Conservation (phyloP, 2,888 invertebrate genomes). For the Ramazzottius varieornatus region DNA sequence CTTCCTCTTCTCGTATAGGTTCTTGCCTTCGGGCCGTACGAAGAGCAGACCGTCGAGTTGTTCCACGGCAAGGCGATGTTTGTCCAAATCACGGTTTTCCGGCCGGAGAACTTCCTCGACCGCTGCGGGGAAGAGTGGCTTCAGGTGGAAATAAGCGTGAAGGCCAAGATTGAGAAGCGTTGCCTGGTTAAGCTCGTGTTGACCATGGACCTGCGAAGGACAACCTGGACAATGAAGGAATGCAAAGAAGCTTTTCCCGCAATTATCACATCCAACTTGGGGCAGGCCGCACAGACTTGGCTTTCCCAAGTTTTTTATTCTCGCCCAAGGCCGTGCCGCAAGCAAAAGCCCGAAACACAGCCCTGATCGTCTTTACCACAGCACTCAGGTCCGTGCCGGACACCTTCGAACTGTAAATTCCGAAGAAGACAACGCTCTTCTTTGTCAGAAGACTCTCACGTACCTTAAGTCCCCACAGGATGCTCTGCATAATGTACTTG, state of each 20-base stretch:
- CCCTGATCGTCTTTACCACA: too few species aligned
- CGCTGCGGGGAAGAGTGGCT: neutral
- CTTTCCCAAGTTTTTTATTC: too few species aligned
- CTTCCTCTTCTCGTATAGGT: conserved; percentile 2
- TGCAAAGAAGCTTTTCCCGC: too few species aligned
- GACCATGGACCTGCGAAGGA: neutral
- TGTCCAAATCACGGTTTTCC: neutral
- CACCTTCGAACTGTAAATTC: too few species aligned
- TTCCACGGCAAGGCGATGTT: neutral
- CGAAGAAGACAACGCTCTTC: too few species aligned
- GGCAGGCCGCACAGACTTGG: too few species aligned
- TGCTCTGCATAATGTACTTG: neutral
- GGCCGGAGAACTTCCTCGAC: neutral
- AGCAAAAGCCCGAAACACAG: too few species aligned
- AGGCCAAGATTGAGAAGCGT: neutral
- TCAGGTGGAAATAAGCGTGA: neutral
- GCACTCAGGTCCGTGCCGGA: too few species aligned
- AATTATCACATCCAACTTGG: too few species aligned
- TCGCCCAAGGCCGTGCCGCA: too few species aligned
- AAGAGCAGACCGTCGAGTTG: neutral
- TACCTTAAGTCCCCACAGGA: neutral
- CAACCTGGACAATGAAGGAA: too few species aligned
- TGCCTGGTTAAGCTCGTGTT: neutral
- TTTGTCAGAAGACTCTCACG: too few species aligned
- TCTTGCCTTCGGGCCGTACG: neutral